Conservation (phyloP, 1,140 invertebrate genomes). For the Diploscapter pachys region DNA sequence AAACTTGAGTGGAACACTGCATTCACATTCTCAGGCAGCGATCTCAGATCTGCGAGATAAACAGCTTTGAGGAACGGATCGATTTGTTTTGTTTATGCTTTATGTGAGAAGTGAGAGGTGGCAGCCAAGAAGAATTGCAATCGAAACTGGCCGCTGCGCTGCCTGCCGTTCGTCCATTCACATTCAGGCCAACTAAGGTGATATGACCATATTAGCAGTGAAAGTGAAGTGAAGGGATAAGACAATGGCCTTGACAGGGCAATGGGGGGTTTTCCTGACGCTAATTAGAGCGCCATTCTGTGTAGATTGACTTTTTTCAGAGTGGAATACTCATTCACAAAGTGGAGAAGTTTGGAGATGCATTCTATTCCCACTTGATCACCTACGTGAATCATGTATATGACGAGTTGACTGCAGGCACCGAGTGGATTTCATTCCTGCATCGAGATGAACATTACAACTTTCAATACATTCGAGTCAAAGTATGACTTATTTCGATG, state of each 20-base stretch:
- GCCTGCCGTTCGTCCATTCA: no score
- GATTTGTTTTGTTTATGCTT: conserved; percentile 9
- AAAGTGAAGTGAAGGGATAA: no score
- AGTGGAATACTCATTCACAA: conserved; percentile 49
- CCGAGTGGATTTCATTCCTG: conserved; percentile 45
- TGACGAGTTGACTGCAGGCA: conserved; percentile 48
- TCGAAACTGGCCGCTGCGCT: no score
- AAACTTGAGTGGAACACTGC: no score
- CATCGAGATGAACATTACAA: conserved; percentile 28
- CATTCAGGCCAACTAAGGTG: no score
- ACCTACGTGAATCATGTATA: conserved; percentile 46
- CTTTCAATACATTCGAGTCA: conserved; percentile 44
- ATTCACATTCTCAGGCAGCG: no score
- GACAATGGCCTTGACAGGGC: no score
- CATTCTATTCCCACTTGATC: conserved; percentile 50
- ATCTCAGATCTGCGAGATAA: background rate
- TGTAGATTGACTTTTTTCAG: conserved; percentile 17
- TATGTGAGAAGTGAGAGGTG: background rate
- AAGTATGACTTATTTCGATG: conserved; percentile 32
- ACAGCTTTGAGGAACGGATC: background rate
- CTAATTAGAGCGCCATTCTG: no score
- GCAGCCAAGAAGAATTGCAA: no score
- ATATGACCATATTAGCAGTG: no score
- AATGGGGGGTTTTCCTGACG: no score
- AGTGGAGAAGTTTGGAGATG: conserved; percentile 43